phyloP scores from a whole-genome alignment of 92 coral and sea anemone species.

The Galaxea fascicularis region DNA sequence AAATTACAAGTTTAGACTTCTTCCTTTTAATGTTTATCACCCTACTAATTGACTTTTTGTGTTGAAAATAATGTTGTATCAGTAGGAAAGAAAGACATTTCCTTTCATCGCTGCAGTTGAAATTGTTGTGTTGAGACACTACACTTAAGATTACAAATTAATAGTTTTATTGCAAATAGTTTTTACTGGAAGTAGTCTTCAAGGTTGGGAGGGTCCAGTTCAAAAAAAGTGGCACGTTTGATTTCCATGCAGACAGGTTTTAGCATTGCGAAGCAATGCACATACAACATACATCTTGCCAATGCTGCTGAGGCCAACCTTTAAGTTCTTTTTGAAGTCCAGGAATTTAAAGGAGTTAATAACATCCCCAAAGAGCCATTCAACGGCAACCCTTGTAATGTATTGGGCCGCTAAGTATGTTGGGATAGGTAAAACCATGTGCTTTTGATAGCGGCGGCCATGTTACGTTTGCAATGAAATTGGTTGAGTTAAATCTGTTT shows the following conservation, averaged over 20 bases:
- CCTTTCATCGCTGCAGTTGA: not conserved
- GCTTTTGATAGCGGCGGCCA: too few species aligned
- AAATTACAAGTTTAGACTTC: not conserved
- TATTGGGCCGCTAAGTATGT: too few species aligned
- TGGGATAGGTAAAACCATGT: too few species aligned
- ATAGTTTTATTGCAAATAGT: not conserved
- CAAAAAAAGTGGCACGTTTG: conserved; percentile 23
- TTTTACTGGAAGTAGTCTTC: conserved; percentile 29
- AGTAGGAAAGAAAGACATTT: not conserved
- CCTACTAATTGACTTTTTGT: too few species aligned
- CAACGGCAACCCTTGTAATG: too few species aligned
- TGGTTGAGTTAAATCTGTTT: too few species aligned
- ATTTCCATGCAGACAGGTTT: conserved; percentile 26
- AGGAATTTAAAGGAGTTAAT: not conserved
- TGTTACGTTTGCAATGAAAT: too few species aligned
- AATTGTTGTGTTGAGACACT: conserved; percentile 2
- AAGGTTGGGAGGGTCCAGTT: conserved; percentile 28
- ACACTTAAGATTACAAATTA: not conserved
- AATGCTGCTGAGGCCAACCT: too few species aligned
- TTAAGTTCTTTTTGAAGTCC: too few species aligned
- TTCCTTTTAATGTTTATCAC: not conserved
- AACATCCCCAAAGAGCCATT: not conserved
- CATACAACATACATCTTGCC: not conserved
- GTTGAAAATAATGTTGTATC: too few species aligned
- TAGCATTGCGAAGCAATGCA: conserved; percentile 27